These are phyloP conservation scores for Stenodera caucasica DNA, from an alignment of 2,888 invertebrate species.

Conservation along the genomic window DNA sequence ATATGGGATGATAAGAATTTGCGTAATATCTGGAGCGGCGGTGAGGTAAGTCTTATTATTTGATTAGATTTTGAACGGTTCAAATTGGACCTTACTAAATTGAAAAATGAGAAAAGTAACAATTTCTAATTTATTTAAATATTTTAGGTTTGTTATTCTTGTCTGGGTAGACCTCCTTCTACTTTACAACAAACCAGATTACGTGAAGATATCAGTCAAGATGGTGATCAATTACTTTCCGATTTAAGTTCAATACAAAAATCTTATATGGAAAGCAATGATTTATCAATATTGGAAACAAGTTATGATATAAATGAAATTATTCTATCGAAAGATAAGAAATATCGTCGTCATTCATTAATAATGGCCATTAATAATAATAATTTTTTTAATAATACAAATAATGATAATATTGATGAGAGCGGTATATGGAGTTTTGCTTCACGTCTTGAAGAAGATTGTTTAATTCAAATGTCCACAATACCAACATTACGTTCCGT, in stretches of 20 bases:
- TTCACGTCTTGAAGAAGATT: slow-evolving; percentile 52
- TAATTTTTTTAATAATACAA: neutral
- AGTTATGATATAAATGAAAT: slow-evolving; percentile 44
- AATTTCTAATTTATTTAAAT: neutral
- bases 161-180: slow-evolving; percentile 40
- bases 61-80: too few species aligned
- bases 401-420: slow-evolving; percentile 26
- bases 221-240: slow-evolving; percentile 65
- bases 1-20: slow-evolving; percentile 37
- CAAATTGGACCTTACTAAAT: too few species aligned
- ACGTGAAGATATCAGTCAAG: slow-evolving; percentile 60
- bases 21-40: slow-evolving; percentile 51
- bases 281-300: slow-evolving; percentile 41
- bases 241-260: slow-evolving; percentile 62
- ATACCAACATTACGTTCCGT: slow-evolving; percentile 51
- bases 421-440: slow-evolving; percentile 59
- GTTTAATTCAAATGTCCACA: slow-evolving; percentile 49
- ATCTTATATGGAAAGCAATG: slow-evolving; percentile 53
- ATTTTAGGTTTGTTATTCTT: slow-evolving; percentile 48
- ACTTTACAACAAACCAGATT: slow-evolving; percentile 42
- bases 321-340: slow-evolving; percentile 56
- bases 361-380: slow-evolving; percentile 20
- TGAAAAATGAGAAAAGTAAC: slow-evolving; percentile 1
- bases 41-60: slow-evolving; percentile 43
- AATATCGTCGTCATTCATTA: slow-evolving; percentile 62